Evolutionary conservation across 2,888 invertebrate genomes (phyloP), one percentile per base, ranked within the genome.

Genomic region (Erynnis tages): DNA sequence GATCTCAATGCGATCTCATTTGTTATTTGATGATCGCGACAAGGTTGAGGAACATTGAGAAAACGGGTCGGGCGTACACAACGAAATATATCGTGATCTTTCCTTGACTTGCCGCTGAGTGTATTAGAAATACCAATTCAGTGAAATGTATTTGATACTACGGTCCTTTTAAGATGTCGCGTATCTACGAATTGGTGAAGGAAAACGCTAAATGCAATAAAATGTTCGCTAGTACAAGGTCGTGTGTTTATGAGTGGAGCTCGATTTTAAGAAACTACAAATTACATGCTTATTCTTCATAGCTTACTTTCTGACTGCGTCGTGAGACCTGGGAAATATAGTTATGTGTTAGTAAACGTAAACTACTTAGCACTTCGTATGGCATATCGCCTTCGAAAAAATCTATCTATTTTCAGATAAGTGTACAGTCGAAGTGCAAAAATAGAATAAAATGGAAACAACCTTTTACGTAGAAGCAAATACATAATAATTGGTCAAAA

Each of bases 271-370:
- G 53, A 58, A 53, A 60, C 73, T 75, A 70, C 63, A 58, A 62
- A 66, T 62, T 63, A 68, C 87, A 87, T 87, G 87, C 86, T 77
- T 69, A 76, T 61, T 74, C 71, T 67, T 62, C 71, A 66, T 60
- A 62, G 76, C 88, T 89, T 89, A 89, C 88, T 89, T 84, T 89
- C 88, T 70, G 88, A 85, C 85, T 84, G 75, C 80, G 69, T 76
- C 71, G 88, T 88, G 78, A 89, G 88, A 88, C 88, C 88, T 89
- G 88, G 79, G 87, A 71, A 87, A 85, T 79, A 85, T 71, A 84
- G 70, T 63, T 79, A 76, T 62, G 65, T 67, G 77, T 86, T 86
- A 86, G 78, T 84, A 72, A 67, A 44, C n/a, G 53, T 57, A 46
- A 32, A 35, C 61, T 41, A n/a, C n/a, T n/a, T n/a, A 54, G 54